Evolutionary conservation across 1,140 invertebrate genomes (phyloP).

Genomic region (Mya arenaria): DNA sequence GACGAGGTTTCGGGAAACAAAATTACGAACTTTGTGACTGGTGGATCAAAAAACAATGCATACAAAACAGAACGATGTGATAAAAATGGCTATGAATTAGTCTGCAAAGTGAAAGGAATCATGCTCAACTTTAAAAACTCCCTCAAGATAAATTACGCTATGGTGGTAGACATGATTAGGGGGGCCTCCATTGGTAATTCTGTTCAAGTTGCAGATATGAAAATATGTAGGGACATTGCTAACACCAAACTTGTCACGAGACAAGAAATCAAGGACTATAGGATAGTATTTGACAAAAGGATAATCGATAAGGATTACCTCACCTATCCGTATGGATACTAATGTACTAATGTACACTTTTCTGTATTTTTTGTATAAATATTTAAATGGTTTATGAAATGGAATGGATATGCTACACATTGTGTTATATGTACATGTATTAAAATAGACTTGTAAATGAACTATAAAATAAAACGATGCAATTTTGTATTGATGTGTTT

Average conservation of each 20-base stretch:
- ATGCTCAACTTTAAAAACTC: slow-evolving; percentile 22
- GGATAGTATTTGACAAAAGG: background rate
- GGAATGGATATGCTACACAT: no score
- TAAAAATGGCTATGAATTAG: background rate
- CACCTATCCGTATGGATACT: background rate
- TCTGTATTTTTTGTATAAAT: no score
- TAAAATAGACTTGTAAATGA: no score
- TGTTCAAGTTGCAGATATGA: background rate
- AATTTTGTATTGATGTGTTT: no score
- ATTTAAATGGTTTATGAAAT: no score
- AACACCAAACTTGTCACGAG: background rate
- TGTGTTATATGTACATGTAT: no score
- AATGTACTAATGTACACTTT: no score
- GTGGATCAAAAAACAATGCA: slow-evolving; percentile 46
- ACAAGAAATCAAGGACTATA: background rate
- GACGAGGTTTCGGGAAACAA: slow-evolving; percentile 1
- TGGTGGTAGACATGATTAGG: background rate
- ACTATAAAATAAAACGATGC: no score
- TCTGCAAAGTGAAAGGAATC: slow-evolving; percentile 23
- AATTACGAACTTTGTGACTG: slow-evolving; percentile 38
- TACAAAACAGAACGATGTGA: background rate
- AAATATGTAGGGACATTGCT: background rate
- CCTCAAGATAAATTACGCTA: background rate
- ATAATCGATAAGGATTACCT: background rate
- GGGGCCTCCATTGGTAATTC: background rate